These are phyloP conservation scores for Aleiodes sp. DNA, from an alignment of 1,140 invertebrate genomes.

Conservation along the genomic window DNA sequence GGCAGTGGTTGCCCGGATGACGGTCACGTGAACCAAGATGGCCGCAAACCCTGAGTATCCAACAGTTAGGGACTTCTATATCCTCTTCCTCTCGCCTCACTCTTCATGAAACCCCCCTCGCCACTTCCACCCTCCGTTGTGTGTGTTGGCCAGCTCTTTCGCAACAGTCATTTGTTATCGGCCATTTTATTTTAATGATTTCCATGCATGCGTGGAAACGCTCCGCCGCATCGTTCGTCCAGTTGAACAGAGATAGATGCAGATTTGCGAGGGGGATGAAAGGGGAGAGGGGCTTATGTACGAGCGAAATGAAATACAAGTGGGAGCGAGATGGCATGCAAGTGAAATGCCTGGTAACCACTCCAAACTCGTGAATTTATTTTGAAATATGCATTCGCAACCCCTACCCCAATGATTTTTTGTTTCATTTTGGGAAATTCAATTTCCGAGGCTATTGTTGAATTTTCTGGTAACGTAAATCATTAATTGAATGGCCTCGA, in stretches of 20 bases:
- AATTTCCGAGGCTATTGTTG: too few species aligned
- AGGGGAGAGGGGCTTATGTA: not conserved
- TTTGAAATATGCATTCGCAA: not conserved
- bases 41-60: constrained; percentile 45
- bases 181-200: constrained; percentile 69
- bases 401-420: too few species aligned
- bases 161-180: constrained; percentile 67
- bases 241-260: not conserved
- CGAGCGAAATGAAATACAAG: not conserved
- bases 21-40: constrained; percentile 68
- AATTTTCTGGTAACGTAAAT: too few species aligned
- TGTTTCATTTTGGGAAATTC: too few species aligned
- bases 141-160: constrained; percentile 43
- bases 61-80: constrained; percentile 29
- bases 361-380: not conserved
- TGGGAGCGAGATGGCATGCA: constrained; percentile 1
- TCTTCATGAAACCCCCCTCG: constrained; percentile 48
- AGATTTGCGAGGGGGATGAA: not conserved
- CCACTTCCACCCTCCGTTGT: not conserved
- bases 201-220: constrained; percentile 67
- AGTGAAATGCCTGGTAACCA: constrained; percentile 15
- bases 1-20: constrained; percentile 66
- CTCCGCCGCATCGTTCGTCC: constrained; percentile 56
- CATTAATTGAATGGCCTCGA: too few species aligned
- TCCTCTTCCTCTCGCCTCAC: constrained; percentile 10